Conservation (phyloP, 1,140 invertebrate species). For the Drosophila equinoxialis region DNA sequence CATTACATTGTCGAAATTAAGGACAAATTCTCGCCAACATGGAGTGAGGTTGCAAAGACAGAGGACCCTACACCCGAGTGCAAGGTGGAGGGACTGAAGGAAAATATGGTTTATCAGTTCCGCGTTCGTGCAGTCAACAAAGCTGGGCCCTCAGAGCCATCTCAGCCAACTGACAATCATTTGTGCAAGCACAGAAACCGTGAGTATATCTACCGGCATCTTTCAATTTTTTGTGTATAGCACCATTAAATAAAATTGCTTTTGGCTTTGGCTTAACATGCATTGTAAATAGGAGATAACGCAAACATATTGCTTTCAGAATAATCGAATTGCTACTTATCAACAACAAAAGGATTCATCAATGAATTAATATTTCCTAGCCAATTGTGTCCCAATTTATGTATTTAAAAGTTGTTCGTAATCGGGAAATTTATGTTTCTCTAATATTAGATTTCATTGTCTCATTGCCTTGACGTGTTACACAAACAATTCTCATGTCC, state of each 20-base stretch:
- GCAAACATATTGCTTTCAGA: conserved; percentile 32
- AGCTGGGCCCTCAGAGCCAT: conserved; percentile 93
- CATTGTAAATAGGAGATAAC: conserved; percentile 5
- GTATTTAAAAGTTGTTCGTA: no score
- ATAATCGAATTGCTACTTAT: conserved; percentile 1
- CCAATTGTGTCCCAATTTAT: no score
- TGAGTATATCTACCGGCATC: conserved; percentile 85
- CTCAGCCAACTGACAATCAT: conserved; percentile 95
- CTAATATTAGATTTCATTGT: no score
- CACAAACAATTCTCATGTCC: no score
- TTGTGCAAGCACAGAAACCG: conserved; percentile 96
- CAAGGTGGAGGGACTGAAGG: conserved; percentile 94
- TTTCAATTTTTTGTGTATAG: background rate
- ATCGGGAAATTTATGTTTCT: no score
- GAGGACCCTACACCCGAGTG: conserved; percentile 89
- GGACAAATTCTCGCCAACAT: conserved; percentile 95
- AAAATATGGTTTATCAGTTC: conserved; percentile 97
- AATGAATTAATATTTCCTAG: background rate
- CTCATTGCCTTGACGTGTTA: no score
- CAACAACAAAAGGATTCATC: background rate
- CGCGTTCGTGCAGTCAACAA: conserved; percentile 96
- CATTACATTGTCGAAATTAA: conserved; percentile 98
- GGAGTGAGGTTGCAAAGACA: conserved; percentile 94
- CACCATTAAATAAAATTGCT: background rate
- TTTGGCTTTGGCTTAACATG: conserved; percentile 67